Base-by-base conservation (phyloP, 2,888 invertebrate species). In the Carcina quercana region DNA sequence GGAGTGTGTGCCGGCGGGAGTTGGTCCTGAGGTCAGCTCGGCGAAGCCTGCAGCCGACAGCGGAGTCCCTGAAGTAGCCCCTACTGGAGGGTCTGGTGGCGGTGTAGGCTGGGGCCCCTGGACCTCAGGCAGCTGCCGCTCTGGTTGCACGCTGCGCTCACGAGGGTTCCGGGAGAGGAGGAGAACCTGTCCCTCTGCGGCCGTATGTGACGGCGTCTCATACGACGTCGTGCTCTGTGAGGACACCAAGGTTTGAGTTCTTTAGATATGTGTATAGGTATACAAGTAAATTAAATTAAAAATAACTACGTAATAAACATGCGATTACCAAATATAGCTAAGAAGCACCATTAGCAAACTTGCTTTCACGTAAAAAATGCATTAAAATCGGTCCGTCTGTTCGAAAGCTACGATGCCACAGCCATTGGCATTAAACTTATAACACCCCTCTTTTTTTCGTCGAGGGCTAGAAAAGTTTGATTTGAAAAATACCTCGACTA, bases 141-240 rank as follows among this genome's bases (percentile, higher is more conserved):
- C 91, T 1, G 91, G 90, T 8, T 93, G 93, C 57, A 82, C 91
- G 6, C 53, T 71, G 35, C 86, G 87, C 34, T 86, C 90, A 0
- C 85, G 80, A 46, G 92, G 92, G 4, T 87, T 79, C 37, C 80
- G 85, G 32, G 78, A 79, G 38, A 85, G 87, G 3, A 73, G 86
- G 8, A 79, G 92, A 34, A 59, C 57, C 6, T 92, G 92, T 47
- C 68, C 84, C 30, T 80, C 80, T 30, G 82, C 86, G 0, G 82
- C 85, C 25, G 70, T 71, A 30, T 92, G 91, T 49, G 85, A 87
- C 28, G 91, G 91, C 3, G 61, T 85, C 1, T 82, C 86, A 3
- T 87, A 87, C 48, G 88, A 90, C 45, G 88, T 90, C n/a, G 73
- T 74, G 3, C 70, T 91, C 3, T 93, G 92, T 54, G 86, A 86